Base-by-base conservation (phyloP, 2,113 vertebrate genomes). In the Corythoichthys intestinalis region DNA sequence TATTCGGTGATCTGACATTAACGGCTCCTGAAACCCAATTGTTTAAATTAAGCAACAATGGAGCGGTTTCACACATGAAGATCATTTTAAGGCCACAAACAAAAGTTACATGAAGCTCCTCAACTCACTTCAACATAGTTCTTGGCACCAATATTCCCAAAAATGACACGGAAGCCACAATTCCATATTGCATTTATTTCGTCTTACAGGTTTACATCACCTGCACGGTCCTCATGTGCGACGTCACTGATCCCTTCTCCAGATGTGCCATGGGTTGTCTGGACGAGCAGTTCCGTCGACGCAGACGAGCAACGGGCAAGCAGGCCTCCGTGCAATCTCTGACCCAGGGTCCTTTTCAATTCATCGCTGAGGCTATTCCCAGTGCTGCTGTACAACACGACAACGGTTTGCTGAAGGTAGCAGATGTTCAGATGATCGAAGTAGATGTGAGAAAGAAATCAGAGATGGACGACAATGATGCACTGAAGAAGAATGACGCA, bases 251-350 rank as follows among this genome's bases (percentile, higher is more conserved):
- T 59, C 38, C 82, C n/a, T 69, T 72, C 34, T 90, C 87, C 69
- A 90, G 92, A 49, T 93, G 92, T 66, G 70, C 85, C n/a, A 76
- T 86, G 69, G 91, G 90, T 4, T 92, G 92, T 35, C n/a, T 85
- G 66, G 28, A 4, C 0, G 52, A 67, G 7, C 20, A 81, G 5
- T 49, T 72, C 49, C 76, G 77, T 20, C 57, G 85, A 60, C 85
- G 71, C 61, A 88, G 64, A 65, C 78, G 89, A 62, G 75, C 7
- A 0, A 47, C 81, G 13, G 6, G 10, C 59, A 73, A 49, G 44
- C 83, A 92, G 84, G 91, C 89, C 0, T 15, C 6, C 17, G 68
- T 74, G 0, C 91, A 91, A 75, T 79, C 67, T 60, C 79, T 93
- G 20, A 89, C 78, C 76, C 91, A 92, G 78, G 91, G 92, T 28